Base-by-base conservation (phyloP, 2,888 invertebrate species). In the Melanostoma mellinum region DNA sequence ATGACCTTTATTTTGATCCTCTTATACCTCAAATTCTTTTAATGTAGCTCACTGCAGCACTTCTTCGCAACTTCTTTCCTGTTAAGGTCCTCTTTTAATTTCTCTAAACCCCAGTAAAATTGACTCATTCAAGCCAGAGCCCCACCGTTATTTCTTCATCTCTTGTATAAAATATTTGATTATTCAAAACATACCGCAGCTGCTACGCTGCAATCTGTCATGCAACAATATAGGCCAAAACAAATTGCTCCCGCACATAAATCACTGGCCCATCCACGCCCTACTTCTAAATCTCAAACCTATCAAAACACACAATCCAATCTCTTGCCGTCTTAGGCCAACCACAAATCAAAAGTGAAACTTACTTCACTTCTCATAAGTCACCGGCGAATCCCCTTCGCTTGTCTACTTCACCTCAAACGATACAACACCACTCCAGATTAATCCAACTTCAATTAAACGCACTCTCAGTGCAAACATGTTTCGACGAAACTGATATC, bases 361-460 rank as follows among this genome's bases (percentile, higher is more conserved):
- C 77, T 76, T 61, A 81, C 63, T 65, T 55, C 72, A 60, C 44
- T 69, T 73, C 63, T 44, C 78, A 82, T 82, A 82, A 77, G 78
- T 82, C 82, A 73, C 81, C 20, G 40, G 67, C 35, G 32, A 58
- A 6, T 52, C 40, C 35, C 30, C 35, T 9, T 52, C 46, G 36
- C 33, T 65, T 20, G 46, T 44, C 46, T 5, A 38, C 71, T 55
- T 42, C 61, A 33, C 55, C 60, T 30, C 60, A 33, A 20, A 61
- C 48, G 42, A 48, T 6, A 46, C 30, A 53, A 73, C 50, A 72
- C 63, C 78, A 77, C 73, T 82, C 78, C 44, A 69, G 73, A 73
- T 82, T 82, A 82, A 82, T 78, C 63, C 78, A 61, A 78, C 78
- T 82, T 78, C 78, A 82, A 78, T 82, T 82, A 82, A 82, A 82